Conservation (phyloP, 2,113 vertebrate species). For the Heterocephalus glaber region DNA sequence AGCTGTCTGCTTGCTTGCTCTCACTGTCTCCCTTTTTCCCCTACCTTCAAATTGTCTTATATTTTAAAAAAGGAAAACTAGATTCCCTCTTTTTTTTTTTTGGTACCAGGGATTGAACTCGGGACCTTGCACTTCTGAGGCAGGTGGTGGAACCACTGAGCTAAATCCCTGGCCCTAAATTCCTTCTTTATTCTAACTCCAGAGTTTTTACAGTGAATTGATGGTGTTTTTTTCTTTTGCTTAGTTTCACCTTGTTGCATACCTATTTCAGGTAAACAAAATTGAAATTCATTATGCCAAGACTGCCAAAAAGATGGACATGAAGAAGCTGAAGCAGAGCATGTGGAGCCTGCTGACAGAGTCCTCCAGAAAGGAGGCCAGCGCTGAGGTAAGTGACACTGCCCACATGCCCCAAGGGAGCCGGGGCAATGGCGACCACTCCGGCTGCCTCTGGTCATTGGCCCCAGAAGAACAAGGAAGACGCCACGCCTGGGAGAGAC, state of each 20-base stretch:
- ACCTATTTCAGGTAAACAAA: slow-evolving; percentile 89
- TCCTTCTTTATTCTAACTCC: background rate
- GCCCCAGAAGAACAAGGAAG: background rate
- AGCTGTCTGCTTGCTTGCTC: background rate
- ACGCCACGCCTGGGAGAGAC: background rate
- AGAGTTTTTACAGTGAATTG: background rate
- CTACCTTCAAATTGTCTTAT: background rate
- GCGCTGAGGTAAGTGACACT: slow-evolving; percentile 77
- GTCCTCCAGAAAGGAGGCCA: fast-evolving
- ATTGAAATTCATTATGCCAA: slow-evolving; percentile 94
- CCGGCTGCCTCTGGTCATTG: background rate
- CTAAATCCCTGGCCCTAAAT: too few species aligned
- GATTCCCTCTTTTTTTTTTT: background rate
- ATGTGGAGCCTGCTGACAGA: slow-evolving; percentile 92
- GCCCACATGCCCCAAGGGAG: background rate
- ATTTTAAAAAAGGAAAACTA: background rate
- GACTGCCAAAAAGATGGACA: slow-evolving; percentile 96
- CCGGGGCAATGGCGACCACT: fast-evolving
- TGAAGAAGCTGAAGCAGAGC: slow-evolving; percentile 92
- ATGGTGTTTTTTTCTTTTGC: background rate
- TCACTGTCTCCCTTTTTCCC: background rate
- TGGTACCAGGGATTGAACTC: too few species aligned
- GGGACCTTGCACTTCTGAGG: too few species aligned
- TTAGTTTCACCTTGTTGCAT: background rate
- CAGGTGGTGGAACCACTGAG: too few species aligned